Conservation (phyloP, 1,140 invertebrate species). For the Paracyclopina nana region DNA sequence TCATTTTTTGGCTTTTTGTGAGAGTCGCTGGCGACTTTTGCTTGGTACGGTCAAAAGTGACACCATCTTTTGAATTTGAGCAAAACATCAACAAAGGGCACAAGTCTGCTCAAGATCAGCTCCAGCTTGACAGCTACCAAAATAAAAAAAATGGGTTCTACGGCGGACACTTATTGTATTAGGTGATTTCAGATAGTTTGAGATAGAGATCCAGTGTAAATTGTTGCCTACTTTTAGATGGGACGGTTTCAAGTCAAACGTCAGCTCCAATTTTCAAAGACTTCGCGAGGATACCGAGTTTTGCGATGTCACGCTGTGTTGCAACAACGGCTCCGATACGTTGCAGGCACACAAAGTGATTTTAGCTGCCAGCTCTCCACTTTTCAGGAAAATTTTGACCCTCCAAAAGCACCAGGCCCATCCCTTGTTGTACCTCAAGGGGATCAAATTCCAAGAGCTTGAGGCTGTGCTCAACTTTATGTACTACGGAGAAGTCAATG, state of each 20-base stretch:
- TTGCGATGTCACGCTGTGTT: conserved; percentile 16
- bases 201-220: no score
- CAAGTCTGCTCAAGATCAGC: no score
- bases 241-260: conserved; percentile 17
- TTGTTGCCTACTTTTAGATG: no score
- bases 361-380: conserved; percentile 15
- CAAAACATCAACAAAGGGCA: no score
- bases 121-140: no score
- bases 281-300: conserved; percentile 13
- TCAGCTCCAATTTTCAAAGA: conserved; percentile 7
- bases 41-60: no score
- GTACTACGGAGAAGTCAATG: conserved; percentile 13
- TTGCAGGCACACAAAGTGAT: conserved; percentile 14
- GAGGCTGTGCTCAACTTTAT: conserved; percentile 11
- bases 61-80: no score
- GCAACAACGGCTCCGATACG: conserved; percentile 5
- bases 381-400: conserved; percentile 11
- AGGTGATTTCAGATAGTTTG: no score
- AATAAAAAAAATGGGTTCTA: no score
- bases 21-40: no score
- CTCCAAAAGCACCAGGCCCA: neutral
- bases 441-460: conserved; percentile 1
- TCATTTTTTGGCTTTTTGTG: no score
- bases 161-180: no score
- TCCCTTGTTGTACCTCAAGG: conserved; percentile 12